Conservation (phyloP, 2,797 vertebrate genomes). For the Urosaurus nigricauda region DNA sequence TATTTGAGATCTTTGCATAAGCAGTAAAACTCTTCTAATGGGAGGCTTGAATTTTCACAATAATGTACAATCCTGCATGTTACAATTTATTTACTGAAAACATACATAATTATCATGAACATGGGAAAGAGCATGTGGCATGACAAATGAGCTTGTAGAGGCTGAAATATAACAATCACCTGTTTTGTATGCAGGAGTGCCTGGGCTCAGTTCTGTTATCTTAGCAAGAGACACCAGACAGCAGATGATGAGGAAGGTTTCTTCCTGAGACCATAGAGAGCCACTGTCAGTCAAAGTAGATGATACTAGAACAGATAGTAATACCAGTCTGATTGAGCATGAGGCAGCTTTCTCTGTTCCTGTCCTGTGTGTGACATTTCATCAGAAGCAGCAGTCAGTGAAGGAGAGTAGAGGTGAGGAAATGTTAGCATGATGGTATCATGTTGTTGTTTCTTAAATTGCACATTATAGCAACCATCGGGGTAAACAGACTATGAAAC, state of each 20-base stretch:
- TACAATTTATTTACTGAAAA: background rate
- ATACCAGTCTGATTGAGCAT: background rate
- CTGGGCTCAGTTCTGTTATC: background rate
- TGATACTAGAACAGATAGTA: background rate
- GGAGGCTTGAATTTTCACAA: background rate
- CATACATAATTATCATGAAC: background rate
- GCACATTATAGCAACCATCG: background rate
- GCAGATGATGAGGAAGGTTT: background rate
- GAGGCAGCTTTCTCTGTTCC: background rate
- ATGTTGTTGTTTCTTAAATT: background rate
- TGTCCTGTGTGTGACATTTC: background rate
- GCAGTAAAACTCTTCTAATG: background rate
- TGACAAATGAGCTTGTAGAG: background rate
- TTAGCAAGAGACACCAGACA: background rate
- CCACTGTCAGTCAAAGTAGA: background rate
- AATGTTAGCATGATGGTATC: background rate
- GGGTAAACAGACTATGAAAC: background rate
- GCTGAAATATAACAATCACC: background rate
- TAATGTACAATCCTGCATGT: background rate
- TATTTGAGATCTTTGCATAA: background rate
- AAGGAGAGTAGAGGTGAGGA: background rate
- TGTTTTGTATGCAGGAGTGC: background rate
- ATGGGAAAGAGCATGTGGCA: background rate
- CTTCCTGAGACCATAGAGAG: background rate
- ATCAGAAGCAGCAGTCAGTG: background rate